Evolutionary conservation across 2,888 invertebrate genomes (phyloP).

Genomic region (Busseola fusca): DNA sequence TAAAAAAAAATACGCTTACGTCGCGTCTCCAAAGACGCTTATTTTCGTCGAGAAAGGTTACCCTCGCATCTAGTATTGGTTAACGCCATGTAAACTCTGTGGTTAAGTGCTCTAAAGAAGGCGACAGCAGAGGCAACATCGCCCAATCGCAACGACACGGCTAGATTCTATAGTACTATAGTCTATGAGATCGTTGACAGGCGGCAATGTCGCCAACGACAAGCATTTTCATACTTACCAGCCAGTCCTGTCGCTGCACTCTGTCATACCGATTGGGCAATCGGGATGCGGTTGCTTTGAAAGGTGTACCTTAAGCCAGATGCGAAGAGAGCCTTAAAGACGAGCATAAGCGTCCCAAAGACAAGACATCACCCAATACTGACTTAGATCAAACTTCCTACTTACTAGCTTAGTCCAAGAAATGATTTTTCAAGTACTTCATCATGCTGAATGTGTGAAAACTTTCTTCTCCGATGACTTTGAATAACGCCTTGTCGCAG

Average conservation of each 20-base stretch:
- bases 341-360: background rate
- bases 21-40: background rate
- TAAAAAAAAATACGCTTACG: slow-evolving; percentile 12
- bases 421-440: slow-evolving; percentile 98
- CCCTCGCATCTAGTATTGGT: background rate
- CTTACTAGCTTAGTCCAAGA: slow-evolving; percentile 79
- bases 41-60: background rate
- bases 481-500: slow-evolving; percentile 96
- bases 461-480: slow-evolving; percentile 96
- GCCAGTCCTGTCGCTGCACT: background rate
- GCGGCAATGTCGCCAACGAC: too few relatives aligned
- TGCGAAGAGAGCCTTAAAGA: slow-evolving; percentile 4
- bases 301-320: background rate
- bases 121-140: background rate
- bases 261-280: background rate
- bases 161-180: background rate
- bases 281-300: background rate
- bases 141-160: background rate
- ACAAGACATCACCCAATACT: slow-evolving; percentile 35
- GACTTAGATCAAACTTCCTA: slow-evolving; percentile 51
- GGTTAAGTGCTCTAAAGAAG: background rate
- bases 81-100: too few relatives aligned
- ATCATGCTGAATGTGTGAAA: slow-evolving; percentile 99
- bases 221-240: background rate
- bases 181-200: background rate